Conservation (phyloP, 2,113 vertebrate species). For the Edolisoma coerulescens region DNA sequence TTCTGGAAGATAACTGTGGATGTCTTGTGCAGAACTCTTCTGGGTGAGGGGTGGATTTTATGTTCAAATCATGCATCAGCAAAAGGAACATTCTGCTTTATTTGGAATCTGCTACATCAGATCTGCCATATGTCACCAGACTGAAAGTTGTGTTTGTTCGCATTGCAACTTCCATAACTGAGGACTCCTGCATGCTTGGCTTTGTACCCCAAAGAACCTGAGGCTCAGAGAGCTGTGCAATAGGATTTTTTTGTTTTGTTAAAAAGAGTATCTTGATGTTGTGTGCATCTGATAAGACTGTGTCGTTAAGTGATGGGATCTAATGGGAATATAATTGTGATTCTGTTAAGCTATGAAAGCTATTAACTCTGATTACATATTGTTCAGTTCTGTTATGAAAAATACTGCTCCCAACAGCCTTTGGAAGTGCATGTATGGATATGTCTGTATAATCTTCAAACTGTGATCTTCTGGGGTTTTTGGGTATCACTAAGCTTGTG, state of each 20-base stretch:
- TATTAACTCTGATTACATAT: neutral
- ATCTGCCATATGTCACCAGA: constrained; percentile 34
- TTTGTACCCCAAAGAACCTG: neutral
- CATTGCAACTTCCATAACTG: neutral
- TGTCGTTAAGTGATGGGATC: neutral
- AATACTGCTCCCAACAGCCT: neutral
- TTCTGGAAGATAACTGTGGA: neutral
- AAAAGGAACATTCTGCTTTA: constrained; percentile 54
- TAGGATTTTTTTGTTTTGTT: neutral
- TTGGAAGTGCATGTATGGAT: neutral
- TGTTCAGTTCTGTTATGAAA: neutral
- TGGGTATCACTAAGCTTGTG: neutral
- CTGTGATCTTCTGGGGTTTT: neutral
- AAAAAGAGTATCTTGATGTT: neutral
- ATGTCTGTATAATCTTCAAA: neutral
- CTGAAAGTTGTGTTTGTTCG: constrained; percentile 38
- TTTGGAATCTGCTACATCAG: constrained; percentile 53
- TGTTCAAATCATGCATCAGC: constrained; percentile 41
- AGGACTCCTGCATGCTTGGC: neutral
- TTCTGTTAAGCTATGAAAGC: neutral
- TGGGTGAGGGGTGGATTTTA: neutral
- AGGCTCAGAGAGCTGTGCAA: neutral
- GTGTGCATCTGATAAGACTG: neutral
- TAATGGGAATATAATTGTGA: neutral
- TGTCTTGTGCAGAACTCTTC: neutral